These are phyloP conservation scores for Drosophila kurseongensis DNA, from an alignment of 1,140 invertebrate genomes.

Conservation along the genomic window DNA sequence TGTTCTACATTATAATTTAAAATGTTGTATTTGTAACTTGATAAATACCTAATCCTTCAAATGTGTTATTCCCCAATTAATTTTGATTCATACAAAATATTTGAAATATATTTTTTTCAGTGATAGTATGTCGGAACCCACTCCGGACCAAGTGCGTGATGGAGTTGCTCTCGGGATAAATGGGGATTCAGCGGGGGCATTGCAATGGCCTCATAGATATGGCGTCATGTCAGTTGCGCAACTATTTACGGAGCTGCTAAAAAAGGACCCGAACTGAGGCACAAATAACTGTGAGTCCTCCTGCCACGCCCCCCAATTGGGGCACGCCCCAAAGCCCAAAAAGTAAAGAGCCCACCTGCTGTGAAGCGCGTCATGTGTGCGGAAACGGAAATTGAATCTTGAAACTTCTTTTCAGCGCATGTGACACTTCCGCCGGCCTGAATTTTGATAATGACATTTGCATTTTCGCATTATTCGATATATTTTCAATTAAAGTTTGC, in stretches of 20 bases:
- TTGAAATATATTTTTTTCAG: background rate
- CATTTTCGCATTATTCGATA: slow-evolving; percentile 56
- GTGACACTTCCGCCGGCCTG: slow-evolving; percentile 38
- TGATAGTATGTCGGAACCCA: slow-evolving; percentile 17
- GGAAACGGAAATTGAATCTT: slow-evolving; percentile 73
- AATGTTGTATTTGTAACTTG: no score
- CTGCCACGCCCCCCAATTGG: background rate
- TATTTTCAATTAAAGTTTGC: slow-evolving; percentile 48
- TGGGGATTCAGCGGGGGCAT: slow-evolving; percentile 8
- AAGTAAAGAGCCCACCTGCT: slow-evolving; percentile 17
- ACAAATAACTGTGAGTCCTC: slow-evolving; percentile 46
- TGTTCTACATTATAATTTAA: no score
- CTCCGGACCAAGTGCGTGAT: slow-evolving; percentile 35
- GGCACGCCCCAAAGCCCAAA: slow-evolving; percentile 12
- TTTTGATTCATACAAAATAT: no score
- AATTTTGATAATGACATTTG: slow-evolving; percentile 65
- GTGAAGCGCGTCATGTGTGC: slow-evolving; percentile 26
- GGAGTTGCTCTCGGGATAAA: slow-evolving; percentile 41
- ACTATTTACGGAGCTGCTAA: slow-evolving; percentile 66
- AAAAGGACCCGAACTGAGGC: slow-evolving; percentile 21
- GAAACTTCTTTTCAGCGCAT: slow-evolving; percentile 37
- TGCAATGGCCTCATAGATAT: slow-evolving; percentile 50
- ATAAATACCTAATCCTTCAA: no score
- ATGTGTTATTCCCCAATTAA: no score
- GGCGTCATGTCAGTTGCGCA: slow-evolving; percentile 73